Evolutionary conservation across 2,797 vertebrate species (phyloP).

Genomic region (Gadopsis bispinosus): DNA sequence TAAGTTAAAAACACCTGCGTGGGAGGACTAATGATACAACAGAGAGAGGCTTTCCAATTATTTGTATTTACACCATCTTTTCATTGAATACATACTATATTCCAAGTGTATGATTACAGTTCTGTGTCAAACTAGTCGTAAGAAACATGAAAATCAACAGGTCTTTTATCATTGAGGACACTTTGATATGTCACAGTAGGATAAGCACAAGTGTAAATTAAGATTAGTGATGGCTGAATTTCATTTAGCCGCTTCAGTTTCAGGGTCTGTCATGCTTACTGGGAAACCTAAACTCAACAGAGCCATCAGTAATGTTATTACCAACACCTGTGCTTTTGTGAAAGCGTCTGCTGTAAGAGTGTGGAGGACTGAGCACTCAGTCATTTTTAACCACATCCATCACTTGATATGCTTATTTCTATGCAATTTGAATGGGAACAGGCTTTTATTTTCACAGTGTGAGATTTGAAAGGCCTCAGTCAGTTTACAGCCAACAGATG

Average conservation of each 20-base stretch:
- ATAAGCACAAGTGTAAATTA: slow-evolving; percentile 3
- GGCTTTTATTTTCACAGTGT: slow-evolving; percentile 40
- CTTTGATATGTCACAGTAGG: slow-evolving; percentile 8
- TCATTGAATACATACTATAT: slow-evolving; percentile 13
- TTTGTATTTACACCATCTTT: slow-evolving; percentile 20
- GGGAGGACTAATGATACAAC: neutral
- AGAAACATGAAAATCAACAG: neutral
- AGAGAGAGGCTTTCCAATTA: neutral
- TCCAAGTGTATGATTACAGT: slow-evolving; percentile 22
- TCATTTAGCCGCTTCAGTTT: slow-evolving; percentile 33
- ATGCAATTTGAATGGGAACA: slow-evolving; percentile 6
- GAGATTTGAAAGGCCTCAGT: slow-evolving; percentile 36
- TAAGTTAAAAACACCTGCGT: neutral
- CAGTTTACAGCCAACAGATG: slow-evolving; percentile 18
- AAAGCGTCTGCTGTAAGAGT: neutral
- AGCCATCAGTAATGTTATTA: neutral
- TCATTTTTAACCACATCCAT: neutral
- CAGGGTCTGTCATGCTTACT: neutral
- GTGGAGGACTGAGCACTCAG: neutral
- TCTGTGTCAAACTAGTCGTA: slow-evolving; percentile 6
- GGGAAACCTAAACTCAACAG: neutral
- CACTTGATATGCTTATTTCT: neutral
- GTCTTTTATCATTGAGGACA: neutral
- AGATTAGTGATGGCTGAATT: neutral
- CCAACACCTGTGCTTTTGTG: neutral